phyloP scores from a whole-genome alignment of 2,888 invertebrate genomes.

The Notocelia uddmanniana region DNA sequence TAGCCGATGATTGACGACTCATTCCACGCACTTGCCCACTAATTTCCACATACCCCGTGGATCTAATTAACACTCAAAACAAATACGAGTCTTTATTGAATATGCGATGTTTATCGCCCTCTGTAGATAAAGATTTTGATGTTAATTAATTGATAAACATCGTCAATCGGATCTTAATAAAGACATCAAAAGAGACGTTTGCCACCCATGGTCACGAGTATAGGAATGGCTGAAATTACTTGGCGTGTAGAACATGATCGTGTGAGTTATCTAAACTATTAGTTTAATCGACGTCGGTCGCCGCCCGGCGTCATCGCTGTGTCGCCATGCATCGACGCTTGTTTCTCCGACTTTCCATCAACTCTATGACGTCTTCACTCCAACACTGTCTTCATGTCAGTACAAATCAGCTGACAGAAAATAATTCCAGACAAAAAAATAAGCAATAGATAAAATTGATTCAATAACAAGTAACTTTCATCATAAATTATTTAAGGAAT shows the following conservation, averaged over 20 bases:
- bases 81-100: conserved; percentile 46
- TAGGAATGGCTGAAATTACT: conserved; percentile 79
- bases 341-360: conserved; percentile 57
- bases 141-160: conserved; percentile 52
- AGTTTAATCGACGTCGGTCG: conserved; percentile 68
- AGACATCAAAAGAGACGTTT: conserved; percentile 62
- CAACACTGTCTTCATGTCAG: too few species aligned
- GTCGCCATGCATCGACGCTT: conserved; percentile 61
- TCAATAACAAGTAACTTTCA: too few species aligned
- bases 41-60: conserved; percentile 62
- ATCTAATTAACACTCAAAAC: conserved; percentile 69
- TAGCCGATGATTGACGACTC: conserved; percentile 65
- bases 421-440: too few species aligned
- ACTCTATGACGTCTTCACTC: neutral
- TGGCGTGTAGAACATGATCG: conserved; percentile 62
- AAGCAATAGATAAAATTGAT: too few species aligned
- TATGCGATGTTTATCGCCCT: conserved; percentile 42
- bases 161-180: conserved; percentile 58
- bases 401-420: too few species aligned
- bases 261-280: conserved; percentile 76
- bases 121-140: conserved; percentile 38
- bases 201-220: conserved; percentile 71
- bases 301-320: conserved; percentile 55
- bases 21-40: conserved; percentile 59
- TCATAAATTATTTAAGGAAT: neutral